Evolutionary conservation across 2,888 invertebrate genomes (phyloP).

Genomic region (Parnassius smintheus): DNA sequence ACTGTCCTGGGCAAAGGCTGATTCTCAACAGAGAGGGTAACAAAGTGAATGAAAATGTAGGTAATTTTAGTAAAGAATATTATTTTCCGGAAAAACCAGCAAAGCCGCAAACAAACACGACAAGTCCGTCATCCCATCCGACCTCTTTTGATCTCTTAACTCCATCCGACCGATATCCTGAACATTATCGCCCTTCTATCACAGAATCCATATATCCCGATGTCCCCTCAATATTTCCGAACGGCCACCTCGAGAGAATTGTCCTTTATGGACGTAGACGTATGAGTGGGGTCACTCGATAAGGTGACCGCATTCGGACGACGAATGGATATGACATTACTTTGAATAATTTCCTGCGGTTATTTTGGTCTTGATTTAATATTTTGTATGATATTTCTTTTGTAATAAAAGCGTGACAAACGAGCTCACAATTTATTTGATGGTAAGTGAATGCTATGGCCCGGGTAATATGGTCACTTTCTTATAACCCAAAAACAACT

Average conservation of each 20-base stretch:
- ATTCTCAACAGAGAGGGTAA: too few relatives aligned
- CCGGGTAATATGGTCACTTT: too few relatives aligned
- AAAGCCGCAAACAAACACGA: conserved; percentile 4
- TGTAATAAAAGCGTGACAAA: too few relatives aligned
- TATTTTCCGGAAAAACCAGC: too few relatives aligned
- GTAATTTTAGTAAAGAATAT: too few relatives aligned
- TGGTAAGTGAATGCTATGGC: too few relatives aligned
- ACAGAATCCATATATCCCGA: conserved; percentile 18
- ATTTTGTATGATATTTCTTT: not conserved
- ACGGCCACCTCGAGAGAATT: conserved; percentile 32
- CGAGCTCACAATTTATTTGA: too few relatives aligned
- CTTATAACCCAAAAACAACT: too few relatives aligned
- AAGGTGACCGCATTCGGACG: conserved; percentile 41
- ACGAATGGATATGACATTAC: conserved; percentile 46
- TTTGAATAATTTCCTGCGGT: conserved; percentile 23
- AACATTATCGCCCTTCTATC: conserved; percentile 27
- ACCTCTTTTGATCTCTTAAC: conserved; percentile 38
- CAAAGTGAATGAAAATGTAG: too few relatives aligned
- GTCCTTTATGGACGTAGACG: conserved; percentile 23
- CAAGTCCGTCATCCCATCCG: conserved; percentile 18
- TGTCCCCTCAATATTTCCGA: conserved; percentile 33
- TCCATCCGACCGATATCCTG: conserved; percentile 36
- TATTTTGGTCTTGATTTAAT: not conserved
- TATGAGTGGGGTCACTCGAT: conserved; percentile 29
- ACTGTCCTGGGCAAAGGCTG: too few relatives aligned